Conservation (phyloP, 2,797 vertebrate genomes). For the Onychomys torridus region DNA sequence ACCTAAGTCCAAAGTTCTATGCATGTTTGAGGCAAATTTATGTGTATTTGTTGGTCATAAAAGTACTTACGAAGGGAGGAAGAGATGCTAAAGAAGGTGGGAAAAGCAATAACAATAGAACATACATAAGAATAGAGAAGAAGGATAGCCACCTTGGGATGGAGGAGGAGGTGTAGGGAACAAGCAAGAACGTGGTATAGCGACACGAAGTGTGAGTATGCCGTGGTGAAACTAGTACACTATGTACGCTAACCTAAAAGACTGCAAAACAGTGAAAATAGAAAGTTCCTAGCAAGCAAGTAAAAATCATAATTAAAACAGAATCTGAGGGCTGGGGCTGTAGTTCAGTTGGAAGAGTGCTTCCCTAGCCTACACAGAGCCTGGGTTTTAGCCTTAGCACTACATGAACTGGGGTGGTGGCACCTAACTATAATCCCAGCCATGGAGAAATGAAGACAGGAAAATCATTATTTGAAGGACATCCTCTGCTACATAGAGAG, state of each 20-base stretch:
- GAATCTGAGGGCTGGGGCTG: background rate
- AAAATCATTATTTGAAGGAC: background rate
- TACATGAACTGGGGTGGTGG: background rate
- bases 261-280: background rate
- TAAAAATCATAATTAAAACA: slow-evolving; percentile 26
- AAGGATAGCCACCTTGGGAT: background rate
- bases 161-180: no score
- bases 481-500: background rate
- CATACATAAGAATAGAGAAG: background rate
- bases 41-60: background rate
- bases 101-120: background rate
- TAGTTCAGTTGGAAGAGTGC: background rate
- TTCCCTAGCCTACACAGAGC: background rate
- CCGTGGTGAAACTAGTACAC: background rate
- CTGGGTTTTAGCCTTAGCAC: background rate
- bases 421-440: background rate
- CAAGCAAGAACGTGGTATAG: background rate
- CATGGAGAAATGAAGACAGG: background rate
- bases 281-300: background rate
- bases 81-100: background rate
- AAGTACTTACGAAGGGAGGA: background rate
- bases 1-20: background rate
- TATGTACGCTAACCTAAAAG: background rate
- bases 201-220: no score
- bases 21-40: background rate